These are phyloP conservation scores for Cetoscarus ocellatus DNA, from an alignment of 2,797 vertebrate genomes.

Conservation along the genomic window DNA sequence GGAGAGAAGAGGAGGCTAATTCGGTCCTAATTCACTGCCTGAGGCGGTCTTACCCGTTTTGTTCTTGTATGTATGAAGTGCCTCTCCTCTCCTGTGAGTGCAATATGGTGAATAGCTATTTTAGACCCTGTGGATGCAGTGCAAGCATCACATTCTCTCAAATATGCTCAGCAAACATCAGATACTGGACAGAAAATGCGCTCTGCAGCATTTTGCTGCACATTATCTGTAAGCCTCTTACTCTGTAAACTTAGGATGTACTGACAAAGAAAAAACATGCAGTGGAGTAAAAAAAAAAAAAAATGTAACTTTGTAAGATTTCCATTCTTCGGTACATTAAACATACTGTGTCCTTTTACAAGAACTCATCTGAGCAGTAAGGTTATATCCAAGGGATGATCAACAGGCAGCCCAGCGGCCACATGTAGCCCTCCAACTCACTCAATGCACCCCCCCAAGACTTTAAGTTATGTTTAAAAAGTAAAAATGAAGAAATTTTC, in stretches of 20 bases:
- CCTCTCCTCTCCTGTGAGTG: slow-evolving; percentile 60
- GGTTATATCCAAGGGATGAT: too few species aligned
- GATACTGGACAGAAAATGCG: slow-evolving; percentile 27
- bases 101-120: slow-evolving; percentile 67
- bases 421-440: too few species aligned
- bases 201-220: slow-evolving; percentile 28
- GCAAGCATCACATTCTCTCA: slow-evolving; percentile 42
- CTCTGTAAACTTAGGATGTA: not conserved
- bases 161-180: slow-evolving; percentile 34
- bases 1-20: slow-evolving; percentile 64
- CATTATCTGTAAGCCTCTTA: slow-evolving; percentile 8
- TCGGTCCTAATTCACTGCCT: slow-evolving; percentile 66
- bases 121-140: slow-evolving; percentile 46
- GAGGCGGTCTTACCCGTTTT: slow-evolving; percentile 65
- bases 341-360: too few species aligned
- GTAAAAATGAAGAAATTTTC: too few species aligned
- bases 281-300: too few species aligned
- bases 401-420: too few species aligned
- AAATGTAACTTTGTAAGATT: too few species aligned
- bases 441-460: too few species aligned
- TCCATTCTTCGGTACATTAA: too few species aligned
- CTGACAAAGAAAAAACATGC: too few species aligned
- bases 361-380: too few species aligned
- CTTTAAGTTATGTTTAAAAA: too few species aligned
- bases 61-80: slow-evolving; percentile 68